Percentiles rank a stretch among this genome's conserved stretches.
Evolutionary conservation across 2,113 vertebrate genomes (phyloP).

Genomic region (Arothron firmamentum): DNA sequence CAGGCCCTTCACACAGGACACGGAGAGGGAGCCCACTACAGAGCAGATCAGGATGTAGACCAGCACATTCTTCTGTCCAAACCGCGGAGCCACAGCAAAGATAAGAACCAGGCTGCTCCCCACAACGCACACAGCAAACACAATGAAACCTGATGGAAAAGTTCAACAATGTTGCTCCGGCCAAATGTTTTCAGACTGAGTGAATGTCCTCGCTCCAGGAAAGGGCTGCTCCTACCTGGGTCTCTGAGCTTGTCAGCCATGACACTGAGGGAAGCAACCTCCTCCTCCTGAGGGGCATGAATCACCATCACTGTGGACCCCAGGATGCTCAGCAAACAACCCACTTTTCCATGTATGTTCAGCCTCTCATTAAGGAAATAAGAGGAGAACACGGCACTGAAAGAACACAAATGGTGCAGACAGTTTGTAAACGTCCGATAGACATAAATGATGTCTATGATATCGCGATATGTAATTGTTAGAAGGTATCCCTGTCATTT

Average conservation of each 20-base stretch:
- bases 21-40: constrained; percentile 79
- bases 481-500: too few relatives aligned
- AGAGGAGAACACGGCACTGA: constrained; percentile 81
- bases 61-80: constrained; percentile 81
- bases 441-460: too few relatives aligned
- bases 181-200: not conserved
- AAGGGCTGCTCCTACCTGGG: constrained; percentile 70
- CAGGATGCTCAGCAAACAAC: constrained; percentile 79
- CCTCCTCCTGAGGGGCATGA: constrained; percentile 81
- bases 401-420: constrained; percentile 8
- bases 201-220: not conserved
- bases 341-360: constrained; percentile 81
- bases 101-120: constrained; percentile 79
- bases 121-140: constrained; percentile 78
- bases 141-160: constrained; percentile 75
- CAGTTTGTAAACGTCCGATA: not conserved
- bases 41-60: constrained; percentile 83
- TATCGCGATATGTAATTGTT: too few relatives aligned
- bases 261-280: constrained; percentile 74
- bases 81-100: constrained; percentile 77
- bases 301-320: constrained; percentile 85
- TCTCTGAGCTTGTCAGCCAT: constrained; percentile 85
- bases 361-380: constrained; percentile 81
- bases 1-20: constrained; percentile 82
- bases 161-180: constrained; percentile 31